Evolutionary conservation across 2,888 invertebrate species (phyloP).

Genomic region (Ceramica pisi): DNA sequence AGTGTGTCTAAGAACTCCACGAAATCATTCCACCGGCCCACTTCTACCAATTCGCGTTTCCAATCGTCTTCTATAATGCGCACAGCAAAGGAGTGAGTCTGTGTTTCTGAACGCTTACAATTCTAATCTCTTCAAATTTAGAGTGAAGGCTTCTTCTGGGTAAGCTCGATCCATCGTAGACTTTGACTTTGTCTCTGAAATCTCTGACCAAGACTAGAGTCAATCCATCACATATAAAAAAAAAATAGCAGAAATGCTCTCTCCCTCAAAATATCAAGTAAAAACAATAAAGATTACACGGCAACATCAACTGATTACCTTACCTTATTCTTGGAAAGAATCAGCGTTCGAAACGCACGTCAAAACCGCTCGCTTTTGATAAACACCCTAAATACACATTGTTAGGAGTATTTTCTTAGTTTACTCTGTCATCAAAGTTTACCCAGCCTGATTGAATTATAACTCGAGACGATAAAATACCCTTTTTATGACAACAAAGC

Average conservation of each 20-base stretch:
- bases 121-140: no score
- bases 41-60: no score
- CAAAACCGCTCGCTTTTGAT: constrained; percentile 43
- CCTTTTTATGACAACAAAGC: constrained; percentile 43
- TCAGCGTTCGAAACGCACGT: constrained; percentile 14
- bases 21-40: no score
- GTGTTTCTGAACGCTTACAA: no score
- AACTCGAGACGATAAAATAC: constrained; percentile 51
- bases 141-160: no score
- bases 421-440: constrained; percentile 64
- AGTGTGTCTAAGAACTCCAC: no score
- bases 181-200: no score
- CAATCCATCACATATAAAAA: no score
- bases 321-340: neutral
- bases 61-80: no score
- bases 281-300: neutral
- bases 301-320: neutral
- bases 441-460: constrained; percentile 66
- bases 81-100: no score
- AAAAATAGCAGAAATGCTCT: neutral
- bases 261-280: neutral
- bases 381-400: constrained; percentile 67
- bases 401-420: constrained; percentile 58
- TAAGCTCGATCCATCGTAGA: no score
- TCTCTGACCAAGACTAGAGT: no score